A percentile compares a stretch with the other conserved stretches of the same genome.
phyloP scores from a whole-genome alignment of 2,113 vertebrate genomes.

The Laterallus jamaicensis region DNA sequence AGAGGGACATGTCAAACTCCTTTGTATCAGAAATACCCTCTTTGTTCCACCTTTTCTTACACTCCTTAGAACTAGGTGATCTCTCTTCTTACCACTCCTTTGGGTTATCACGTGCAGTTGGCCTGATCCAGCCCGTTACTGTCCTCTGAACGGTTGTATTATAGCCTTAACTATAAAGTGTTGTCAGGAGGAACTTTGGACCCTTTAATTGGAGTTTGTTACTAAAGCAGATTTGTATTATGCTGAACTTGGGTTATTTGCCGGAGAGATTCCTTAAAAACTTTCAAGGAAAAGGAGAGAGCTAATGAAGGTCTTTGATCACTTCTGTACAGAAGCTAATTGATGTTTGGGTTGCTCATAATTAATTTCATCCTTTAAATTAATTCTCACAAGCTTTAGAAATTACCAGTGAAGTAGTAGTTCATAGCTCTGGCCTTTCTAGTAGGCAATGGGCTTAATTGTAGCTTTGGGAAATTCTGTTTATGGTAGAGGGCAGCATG shows the following conservation, averaged over 20 bases:
- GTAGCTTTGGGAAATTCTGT: neutral
- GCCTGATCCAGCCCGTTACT: neutral
- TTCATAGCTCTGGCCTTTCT: neutral
- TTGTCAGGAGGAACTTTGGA: neutral
- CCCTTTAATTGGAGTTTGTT: neutral
- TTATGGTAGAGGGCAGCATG: neutral
- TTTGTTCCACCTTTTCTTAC: neutral
- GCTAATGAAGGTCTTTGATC: slow-evolving; percentile 48
- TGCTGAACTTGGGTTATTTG: neutral
- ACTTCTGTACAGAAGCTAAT: slow-evolving; percentile 31
- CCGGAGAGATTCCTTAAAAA: neutral
- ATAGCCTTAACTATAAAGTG: neutral
- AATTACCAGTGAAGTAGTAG: neutral
- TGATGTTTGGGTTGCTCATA: slow-evolving; percentile 44
- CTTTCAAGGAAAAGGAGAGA: neutral
- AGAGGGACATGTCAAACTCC: neutral
- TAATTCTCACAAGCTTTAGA: neutral
- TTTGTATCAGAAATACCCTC: neutral
- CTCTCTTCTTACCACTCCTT: neutral
- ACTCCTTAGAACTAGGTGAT: neutral
- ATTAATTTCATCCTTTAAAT: slow-evolving; percentile 54
- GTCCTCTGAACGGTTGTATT: neutral
- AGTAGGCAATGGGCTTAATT: neutral
- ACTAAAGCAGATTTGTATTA: neutral
- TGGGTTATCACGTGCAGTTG: neutral